phyloP scores from a whole-genome alignment of 1,140 invertebrate genomes.

The Aleiodes sp. region DNA sequence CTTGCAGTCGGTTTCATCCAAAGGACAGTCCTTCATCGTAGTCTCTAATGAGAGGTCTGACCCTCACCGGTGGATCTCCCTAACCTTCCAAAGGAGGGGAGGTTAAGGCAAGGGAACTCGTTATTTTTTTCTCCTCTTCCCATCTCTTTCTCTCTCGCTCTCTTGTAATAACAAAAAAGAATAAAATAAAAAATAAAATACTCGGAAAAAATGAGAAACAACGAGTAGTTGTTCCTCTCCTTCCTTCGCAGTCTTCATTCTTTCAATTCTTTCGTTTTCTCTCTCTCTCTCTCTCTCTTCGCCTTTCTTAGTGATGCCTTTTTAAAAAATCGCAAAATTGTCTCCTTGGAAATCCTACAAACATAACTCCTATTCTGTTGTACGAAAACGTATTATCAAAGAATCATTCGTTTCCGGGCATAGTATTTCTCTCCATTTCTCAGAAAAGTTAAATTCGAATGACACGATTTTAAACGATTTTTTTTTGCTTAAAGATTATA shows the following conservation, averaged over 20 bases:
- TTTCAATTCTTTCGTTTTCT: background rate
- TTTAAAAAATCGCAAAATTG: conserved; percentile 8
- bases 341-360: conserved; percentile 29
- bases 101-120: background rate
- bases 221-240: background rate
- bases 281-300: background rate
- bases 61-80: conserved; percentile 14
- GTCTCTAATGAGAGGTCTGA: conserved; percentile 26
- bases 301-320: background rate
- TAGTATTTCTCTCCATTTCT: background rate
- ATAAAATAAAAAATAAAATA: too few species aligned
- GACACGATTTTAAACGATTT: conserved; percentile 10
- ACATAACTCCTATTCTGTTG: conserved; percentile 8
- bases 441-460: background rate
- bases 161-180: too few species aligned
- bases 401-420: conserved; percentile 25
- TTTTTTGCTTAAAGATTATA: conserved; percentile 10
- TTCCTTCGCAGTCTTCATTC: background rate
- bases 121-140: conserved; percentile 3
- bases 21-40: conserved; percentile 19
- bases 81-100: background rate
- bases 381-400: conserved; percentile 27
- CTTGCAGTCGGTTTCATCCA: conserved; percentile 27
- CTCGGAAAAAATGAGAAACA: conserved; percentile 6
- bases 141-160: background rate